Percentiles rank a stretch among this genome's conserved stretches.
These are phyloP conservation scores for Prosapia bicincta DNA, from an alignment of 2,888 invertebrate genomes.

Conservation along the genomic window DNA sequence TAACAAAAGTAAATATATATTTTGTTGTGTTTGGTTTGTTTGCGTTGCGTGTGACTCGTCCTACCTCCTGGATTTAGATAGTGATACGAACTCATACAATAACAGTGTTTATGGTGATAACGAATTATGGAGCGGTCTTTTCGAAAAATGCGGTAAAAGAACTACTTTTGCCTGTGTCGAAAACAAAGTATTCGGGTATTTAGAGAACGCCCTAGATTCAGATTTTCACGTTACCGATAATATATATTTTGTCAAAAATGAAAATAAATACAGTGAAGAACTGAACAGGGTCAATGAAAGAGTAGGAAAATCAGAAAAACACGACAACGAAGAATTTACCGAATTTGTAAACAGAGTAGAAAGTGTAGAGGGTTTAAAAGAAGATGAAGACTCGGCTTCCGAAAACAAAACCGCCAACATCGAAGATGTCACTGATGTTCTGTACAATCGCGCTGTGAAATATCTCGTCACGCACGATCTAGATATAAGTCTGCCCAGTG, in stretches of 20 bases:
- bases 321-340: conserved; percentile 45
- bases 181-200: conserved; percentile 69
- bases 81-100: conserved; percentile 7
- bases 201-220: conserved; percentile 63
- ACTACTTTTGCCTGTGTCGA: conserved; percentile 72
- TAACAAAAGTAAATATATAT: background rate
- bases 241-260: conserved; percentile 61
- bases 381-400: conserved; percentile 5
- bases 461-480: conserved; percentile 77
- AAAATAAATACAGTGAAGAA: conserved; percentile 54
- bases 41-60: background rate
- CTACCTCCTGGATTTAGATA: conserved; percentile 7
- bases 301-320: conserved; percentile 36
- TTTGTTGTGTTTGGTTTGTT: background rate
- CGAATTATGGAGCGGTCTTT: conserved; percentile 65
- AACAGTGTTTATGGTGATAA: conserved; percentile 24
- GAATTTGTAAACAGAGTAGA: conserved; percentile 37
- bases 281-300: conserved; percentile 49
- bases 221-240: conserved; percentile 65
- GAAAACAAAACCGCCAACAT: conserved; percentile 46
- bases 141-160: conserved; percentile 63
- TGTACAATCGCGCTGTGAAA: conserved; percentile 66
- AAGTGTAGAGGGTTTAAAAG: conserved; percentile 29
- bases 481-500: conserved; percentile 66
- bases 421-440: conserved; percentile 68